A percentile compares a stretch with the other conserved stretches of the same genome.
These are phyloP conservation scores for Blastobasis lacticolella DNA, from an alignment of 2,888 invertebrate species.

Conservation along the genomic window DNA sequence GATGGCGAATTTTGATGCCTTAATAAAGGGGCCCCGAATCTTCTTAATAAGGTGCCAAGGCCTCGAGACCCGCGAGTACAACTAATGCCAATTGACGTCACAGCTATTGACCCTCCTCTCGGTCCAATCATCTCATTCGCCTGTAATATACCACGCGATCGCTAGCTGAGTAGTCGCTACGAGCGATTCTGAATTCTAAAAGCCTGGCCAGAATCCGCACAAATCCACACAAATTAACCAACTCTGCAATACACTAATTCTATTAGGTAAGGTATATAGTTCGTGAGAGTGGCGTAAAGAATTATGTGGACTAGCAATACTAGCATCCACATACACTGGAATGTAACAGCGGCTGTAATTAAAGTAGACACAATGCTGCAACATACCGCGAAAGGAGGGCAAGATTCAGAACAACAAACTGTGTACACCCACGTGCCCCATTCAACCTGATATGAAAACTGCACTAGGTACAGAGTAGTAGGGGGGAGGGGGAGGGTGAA, in stretches of 20 bases:
- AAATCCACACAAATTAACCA: too few species aligned
- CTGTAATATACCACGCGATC: constrained; percentile 12
- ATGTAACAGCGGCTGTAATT: too few species aligned
- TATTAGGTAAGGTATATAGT: too few species aligned
- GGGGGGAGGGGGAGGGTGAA: constrained; percentile 41
- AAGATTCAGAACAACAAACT: constrained; percentile 27
- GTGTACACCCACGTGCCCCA: constrained; percentile 43
- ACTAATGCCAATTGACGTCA: constrained; percentile 31
- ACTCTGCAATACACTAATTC: too few species aligned
- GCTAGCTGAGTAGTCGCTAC: too few species aligned
- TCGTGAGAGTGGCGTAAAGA: too few species aligned
- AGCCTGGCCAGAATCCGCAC: too few species aligned
- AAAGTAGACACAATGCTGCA: too few species aligned
- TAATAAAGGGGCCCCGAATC: constrained; percentile 1
- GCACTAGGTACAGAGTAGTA: constrained; percentile 26
- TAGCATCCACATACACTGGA: too few species aligned
- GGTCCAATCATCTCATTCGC: constrained; percentile 23
- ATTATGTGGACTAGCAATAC: too few species aligned
- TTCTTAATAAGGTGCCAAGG: constrained; percentile 22
- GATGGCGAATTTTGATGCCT: neutral
- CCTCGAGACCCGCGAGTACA: constrained; percentile 7
- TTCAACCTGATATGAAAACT: constrained; percentile 50
- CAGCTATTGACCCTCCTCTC: constrained; percentile 34
- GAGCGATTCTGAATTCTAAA: too few species aligned
- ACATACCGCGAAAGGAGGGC: too few species aligned